Base-by-base conservation (phyloP, 2,797 vertebrate genomes). In the Helarctos malayanus region DNA sequence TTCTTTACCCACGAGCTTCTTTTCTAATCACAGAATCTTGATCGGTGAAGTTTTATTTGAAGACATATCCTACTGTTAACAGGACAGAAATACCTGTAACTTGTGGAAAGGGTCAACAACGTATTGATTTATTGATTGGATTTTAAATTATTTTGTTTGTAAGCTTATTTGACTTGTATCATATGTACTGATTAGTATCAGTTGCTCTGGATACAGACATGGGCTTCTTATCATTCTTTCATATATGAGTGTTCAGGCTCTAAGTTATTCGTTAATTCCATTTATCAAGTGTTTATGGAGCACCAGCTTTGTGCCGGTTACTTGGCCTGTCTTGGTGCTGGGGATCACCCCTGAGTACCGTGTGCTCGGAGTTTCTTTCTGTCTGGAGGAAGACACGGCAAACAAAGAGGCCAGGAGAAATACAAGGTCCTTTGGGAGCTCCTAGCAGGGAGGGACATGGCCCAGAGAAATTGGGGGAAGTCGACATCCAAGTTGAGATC, bases 1-100 rank as follows among this genome's bases (percentile, higher is more conserved):
- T 96, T 93, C 23, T 96, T 94, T 95, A 54, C 45, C 79, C 0
- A 9, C 38, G n/a, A 63, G 59, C 86, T 95, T 97, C 3, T 92
- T 96, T 91, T 81, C 69, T 86, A 54, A 85, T 88, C 81, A 89
- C 35, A 93, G 71, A 91, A 18, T 97, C 93, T 93, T 91, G 54
- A 92, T 94, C 94, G 86, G 69, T 81, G 23, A 95, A 87, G 52
- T 93, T 96, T 97, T 93, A 84, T 94, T 93, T 93, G 86, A 87
- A 96, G 75, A 45, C 41, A 57, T 92, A 82, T 73, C 32, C 21
- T 56, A 80, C 57, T 96, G 23, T 63, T 73, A 90, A 84, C 75
- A 8, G 76, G 29, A 35, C 52, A 23, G 23, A 54, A 91, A 95
- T 95, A 89, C 45, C 15, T 23, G 7, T 61, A 91, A 86, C 38